These are phyloP conservation scores for Clarias laeviceps DNA, from an alignment of 2,797 vertebrate genomes.

Conservation along the genomic window DNA sequence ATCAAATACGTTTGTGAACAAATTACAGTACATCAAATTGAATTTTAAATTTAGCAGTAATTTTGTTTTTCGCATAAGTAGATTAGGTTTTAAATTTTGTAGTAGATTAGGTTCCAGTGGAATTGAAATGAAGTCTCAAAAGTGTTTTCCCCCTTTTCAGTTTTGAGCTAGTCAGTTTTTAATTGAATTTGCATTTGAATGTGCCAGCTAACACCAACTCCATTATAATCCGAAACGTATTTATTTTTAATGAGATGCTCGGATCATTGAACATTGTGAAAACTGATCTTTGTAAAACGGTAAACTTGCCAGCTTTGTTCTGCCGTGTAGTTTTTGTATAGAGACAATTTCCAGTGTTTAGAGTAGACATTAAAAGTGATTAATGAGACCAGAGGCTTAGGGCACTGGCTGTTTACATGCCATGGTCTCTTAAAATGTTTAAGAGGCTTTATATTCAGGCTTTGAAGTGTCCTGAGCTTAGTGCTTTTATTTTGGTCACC, in stretches of 20 bases:
- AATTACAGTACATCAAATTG: not conserved
- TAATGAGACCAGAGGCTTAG: conserved; percentile 42
- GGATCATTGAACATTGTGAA: conserved; percentile 27
- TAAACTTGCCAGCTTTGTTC: conserved; percentile 50
- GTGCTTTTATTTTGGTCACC: conserved; percentile 53
- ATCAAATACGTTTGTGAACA: not conserved
- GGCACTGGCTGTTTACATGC: conserved; percentile 40
- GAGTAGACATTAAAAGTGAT: conserved; percentile 50
- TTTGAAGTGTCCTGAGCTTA: conserved; percentile 52
- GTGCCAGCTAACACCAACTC: not conserved
- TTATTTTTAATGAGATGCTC: not conserved
- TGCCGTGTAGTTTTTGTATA: conserved; percentile 42
- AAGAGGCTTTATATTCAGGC: conserved; percentile 53
- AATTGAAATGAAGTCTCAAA: not conserved
- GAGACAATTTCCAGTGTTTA: conserved; percentile 40
- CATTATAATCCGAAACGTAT: not conserved
- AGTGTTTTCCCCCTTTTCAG: not conserved
- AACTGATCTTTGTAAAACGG: conserved; percentile 38
- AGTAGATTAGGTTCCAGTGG: not conserved
- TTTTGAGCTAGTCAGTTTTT: not conserved
- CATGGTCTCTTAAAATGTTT: conserved; percentile 48
- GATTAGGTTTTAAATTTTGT: not conserved
- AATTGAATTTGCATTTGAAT: not conserved
- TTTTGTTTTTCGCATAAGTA: not conserved
- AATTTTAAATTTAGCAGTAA: not conserved